Evolutionary conservation across 2,888 invertebrate species (phyloP).

Genomic region (Copidosoma aretas): DNA sequence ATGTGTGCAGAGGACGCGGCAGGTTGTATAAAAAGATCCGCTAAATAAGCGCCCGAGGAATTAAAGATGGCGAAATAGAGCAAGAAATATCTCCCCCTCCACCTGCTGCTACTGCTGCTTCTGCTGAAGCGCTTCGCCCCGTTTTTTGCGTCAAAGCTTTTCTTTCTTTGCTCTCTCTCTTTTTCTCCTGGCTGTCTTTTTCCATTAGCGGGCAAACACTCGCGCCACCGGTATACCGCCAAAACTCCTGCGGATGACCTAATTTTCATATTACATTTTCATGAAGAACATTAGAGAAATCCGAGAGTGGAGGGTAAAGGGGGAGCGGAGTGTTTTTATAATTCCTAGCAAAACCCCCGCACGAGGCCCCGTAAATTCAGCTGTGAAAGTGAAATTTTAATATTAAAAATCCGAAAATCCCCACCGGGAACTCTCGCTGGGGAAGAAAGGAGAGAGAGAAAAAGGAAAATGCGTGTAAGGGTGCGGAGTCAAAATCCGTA

Average conservation of each 20-base stretch:
- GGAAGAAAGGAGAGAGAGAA: not conserved
- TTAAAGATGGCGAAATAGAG: constrained; percentile 20
- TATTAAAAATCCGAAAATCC: not conserved
- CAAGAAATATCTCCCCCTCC: constrained; percentile 5
- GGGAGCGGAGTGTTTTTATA: not conserved
- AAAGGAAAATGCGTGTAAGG: not conserved
- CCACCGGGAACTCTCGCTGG: not conserved
- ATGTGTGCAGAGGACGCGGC: not conserved
- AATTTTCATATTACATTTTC: constrained; percentile 20
- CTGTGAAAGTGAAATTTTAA: not conserved
- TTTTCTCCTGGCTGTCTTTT: not conserved
- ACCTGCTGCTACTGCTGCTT: not conserved
- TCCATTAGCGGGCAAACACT: not conserved
- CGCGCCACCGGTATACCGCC: too few relatives aligned
- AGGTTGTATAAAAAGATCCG: constrained; percentile 13
- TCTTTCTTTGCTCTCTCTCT: not conserved
- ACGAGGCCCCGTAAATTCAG: too few relatives aligned
- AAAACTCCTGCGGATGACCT: constrained; percentile 5
- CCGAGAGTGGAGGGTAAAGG: not conserved
- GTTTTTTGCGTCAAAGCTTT: not conserved
- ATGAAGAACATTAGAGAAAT: not conserved
- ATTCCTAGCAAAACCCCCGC: not conserved
- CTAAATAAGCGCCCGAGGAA: constrained; percentile 5
- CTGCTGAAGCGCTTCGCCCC: not conserved
- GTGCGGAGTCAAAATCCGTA: too few relatives aligned